phyloP scores from a whole-genome alignment of 2,113 vertebrate species.

The Petromus typicus region DNA sequence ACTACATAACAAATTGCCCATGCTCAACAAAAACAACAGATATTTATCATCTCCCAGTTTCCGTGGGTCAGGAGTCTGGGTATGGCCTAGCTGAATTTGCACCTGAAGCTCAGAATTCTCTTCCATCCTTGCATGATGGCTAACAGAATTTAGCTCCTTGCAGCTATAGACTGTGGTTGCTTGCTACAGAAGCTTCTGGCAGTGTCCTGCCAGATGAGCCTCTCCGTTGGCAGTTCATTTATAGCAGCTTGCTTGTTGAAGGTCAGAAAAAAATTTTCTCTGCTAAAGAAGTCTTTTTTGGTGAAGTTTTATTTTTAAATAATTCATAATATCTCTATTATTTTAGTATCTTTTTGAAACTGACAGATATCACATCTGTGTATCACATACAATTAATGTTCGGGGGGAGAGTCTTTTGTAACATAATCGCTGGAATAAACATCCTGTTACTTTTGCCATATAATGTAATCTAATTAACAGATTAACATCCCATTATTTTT shows the following conservation, averaged over 20 bases:
- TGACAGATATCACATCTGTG: background rate
- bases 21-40: background rate
- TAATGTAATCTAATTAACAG: constrained; percentile 7
- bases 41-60: background rate
- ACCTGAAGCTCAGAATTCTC: background rate
- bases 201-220: background rate
- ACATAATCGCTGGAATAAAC: background rate
- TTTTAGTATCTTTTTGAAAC: background rate
- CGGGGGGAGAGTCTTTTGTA: background rate
- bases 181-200: background rate
- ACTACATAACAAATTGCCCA: background rate
- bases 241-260: constrained; percentile 19
- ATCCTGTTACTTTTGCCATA: background rate
- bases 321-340: background rate
- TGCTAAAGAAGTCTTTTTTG: background rate
- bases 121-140: background rate
- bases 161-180: background rate
- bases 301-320: background rate
- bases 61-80: background rate
- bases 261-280: background rate
- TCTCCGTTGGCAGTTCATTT: background rate
- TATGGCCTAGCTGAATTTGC: background rate
- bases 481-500: background rate
- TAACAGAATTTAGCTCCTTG: background rate
- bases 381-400: background rate